Evolutionary conservation across 92 coral and sea anemone species (phyloP).

Genomic region (Diadumene lineata): DNA sequence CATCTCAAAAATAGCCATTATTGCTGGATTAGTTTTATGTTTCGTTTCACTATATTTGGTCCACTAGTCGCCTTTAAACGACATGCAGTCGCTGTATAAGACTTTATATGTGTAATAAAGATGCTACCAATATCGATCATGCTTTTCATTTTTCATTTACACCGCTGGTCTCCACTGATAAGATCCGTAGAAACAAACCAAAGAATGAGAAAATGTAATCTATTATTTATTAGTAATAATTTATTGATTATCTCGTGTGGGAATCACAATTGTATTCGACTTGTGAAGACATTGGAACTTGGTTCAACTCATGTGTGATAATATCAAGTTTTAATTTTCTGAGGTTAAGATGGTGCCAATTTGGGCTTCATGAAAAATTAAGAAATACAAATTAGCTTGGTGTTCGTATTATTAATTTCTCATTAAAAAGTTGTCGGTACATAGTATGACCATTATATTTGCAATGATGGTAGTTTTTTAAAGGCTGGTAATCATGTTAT

Average conservation of each 20-base stretch:
- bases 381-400: no score
- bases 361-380: neutral
- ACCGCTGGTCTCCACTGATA: neutral
- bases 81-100: no score
- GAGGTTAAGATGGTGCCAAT: neutral
- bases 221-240: conserved; percentile 6
- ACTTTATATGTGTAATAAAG: no score
- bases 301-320: neutral
- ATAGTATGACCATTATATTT: no score
- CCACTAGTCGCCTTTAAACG: no score
- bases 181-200: neutral
- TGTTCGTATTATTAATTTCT: no score
- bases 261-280: neutral
- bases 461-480: no score
- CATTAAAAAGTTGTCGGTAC: no score
- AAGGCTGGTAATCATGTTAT: no score
- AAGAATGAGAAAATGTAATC: neutral
- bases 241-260: conserved; percentile 8
- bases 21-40: no score
- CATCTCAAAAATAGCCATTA: no score
- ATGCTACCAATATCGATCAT: neutral
- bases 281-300: conserved; percentile 1
- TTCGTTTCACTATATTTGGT: no score
- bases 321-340: neutral
- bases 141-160: neutral